These are phyloP conservation scores for Ascaphus truei DNA, from an alignment of 2,113 vertebrate genomes.

Conservation along the genomic window DNA sequence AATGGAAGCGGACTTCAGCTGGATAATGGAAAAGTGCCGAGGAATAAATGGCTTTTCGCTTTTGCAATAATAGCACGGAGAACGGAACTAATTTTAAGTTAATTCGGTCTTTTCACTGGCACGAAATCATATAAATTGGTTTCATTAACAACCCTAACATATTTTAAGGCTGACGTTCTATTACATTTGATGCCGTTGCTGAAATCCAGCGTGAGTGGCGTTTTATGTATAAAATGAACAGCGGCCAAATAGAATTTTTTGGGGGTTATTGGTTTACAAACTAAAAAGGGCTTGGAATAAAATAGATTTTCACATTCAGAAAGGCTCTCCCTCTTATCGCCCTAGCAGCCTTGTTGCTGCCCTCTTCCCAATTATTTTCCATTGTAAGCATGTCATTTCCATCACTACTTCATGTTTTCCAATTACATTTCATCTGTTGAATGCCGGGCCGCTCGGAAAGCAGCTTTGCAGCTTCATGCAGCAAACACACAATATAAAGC, in stretches of 20 bases:
- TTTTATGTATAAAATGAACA: constrained; percentile 52
- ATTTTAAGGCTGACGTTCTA: constrained; percentile 51
- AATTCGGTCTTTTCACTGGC: constrained; percentile 47
- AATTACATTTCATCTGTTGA: constrained; percentile 36
- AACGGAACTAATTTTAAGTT: constrained; percentile 62
- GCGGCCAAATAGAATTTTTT: constrained; percentile 50
- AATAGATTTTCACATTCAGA: constrained; percentile 60
- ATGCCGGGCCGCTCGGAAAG: not conserved
- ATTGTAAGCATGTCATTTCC: constrained; percentile 34
- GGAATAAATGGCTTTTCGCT: constrained; percentile 42
- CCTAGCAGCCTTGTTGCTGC: constrained; percentile 24
- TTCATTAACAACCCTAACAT: constrained; percentile 55
- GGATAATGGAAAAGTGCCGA: not conserved
- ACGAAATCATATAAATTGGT: constrained; percentile 59
- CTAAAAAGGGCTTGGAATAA: constrained; percentile 52
- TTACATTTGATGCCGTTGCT: constrained; percentile 41
- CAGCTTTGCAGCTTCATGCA: too few relatives aligned
- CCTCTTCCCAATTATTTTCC: constrained; percentile 45
- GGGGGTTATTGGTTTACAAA: constrained; percentile 48
- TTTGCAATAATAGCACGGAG: constrained; percentile 48
- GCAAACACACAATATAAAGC: not conserved
- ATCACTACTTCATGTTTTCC: constrained; percentile 20
- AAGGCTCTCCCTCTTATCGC: constrained; percentile 32
- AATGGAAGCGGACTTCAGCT: not conserved
- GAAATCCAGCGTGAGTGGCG: constrained; percentile 45